Conservation (phyloP, 2,113 vertebrate genomes). For the Colossoma macropomum region DNA sequence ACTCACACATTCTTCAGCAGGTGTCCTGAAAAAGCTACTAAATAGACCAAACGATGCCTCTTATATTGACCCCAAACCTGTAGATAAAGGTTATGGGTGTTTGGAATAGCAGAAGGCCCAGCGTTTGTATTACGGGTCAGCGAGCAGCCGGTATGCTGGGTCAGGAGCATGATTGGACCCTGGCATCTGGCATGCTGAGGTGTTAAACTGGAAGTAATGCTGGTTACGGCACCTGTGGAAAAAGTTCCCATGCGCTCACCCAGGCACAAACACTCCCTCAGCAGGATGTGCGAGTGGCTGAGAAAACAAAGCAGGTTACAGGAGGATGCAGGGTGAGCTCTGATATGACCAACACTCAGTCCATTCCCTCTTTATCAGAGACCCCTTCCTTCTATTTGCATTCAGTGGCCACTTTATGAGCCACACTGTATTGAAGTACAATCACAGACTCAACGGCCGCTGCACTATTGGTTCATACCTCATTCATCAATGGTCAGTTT, state of each 20-base stretch:
- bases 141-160: conserved; percentile 7
- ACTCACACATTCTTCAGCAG: no score
- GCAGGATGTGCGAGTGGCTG: conserved; percentile 22
- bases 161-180: background rate
- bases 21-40: no score
- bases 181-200: background rate
- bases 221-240: background rate
- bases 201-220: conserved; percentile 27
- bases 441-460: no score
- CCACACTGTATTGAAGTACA: no score
- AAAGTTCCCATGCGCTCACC: background rate
- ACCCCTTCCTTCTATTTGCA: no score
- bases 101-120: no score
- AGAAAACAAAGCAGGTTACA: background rate
- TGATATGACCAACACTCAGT: background rate
- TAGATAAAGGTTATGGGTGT: background rate
- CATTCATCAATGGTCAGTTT: no score
- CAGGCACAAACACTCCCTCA: background rate
- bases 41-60: no score
- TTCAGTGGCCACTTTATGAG: no score
- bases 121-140: background rate
- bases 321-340: background rate
- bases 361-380: background rate
- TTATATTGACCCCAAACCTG: background rate
- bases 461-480: no score